phyloP scores from a whole-genome alignment of 2,797 vertebrate genomes.

The Numenius phaeopus region DNA sequence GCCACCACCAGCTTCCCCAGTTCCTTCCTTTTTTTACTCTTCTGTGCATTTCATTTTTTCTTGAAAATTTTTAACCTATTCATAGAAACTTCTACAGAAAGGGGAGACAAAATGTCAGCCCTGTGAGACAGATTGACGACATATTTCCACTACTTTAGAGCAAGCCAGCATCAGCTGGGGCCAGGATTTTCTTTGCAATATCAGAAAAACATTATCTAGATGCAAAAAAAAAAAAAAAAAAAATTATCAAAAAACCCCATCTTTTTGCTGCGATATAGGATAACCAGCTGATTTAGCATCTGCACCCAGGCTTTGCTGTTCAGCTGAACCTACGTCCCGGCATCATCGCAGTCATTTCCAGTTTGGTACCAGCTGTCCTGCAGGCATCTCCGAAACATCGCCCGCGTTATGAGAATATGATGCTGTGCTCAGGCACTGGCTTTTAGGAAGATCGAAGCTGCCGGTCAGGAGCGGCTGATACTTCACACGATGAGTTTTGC shows the following conservation, averaged over 20 bases:
- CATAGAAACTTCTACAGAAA: background rate
- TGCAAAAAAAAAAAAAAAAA: background rate
- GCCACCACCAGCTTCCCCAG: background rate
- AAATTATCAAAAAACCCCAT: background rate
- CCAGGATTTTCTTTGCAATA: background rate
- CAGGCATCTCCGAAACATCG: background rate
- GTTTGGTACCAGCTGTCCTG: background rate
- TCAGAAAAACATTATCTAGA: background rate
- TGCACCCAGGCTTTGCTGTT: background rate
- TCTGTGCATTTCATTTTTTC: background rate
- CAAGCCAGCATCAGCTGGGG: background rate
- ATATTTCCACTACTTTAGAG: background rate
- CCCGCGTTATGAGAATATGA: background rate
- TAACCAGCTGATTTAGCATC: background rate
- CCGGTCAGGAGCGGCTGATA: background rate
- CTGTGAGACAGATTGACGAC: background rate
- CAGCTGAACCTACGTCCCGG: accelerated
- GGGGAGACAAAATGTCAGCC: background rate
- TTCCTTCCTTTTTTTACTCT: background rate
- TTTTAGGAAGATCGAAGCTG: background rate
- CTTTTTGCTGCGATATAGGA: background rate
- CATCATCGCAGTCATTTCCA: background rate
- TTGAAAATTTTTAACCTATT: background rate
- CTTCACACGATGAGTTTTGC: background rate
- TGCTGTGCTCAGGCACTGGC: background rate